These are phyloP conservation scores for Gibbula magus DNA, from an alignment of 2,888 invertebrate genomes.

Conservation along the genomic window DNA sequence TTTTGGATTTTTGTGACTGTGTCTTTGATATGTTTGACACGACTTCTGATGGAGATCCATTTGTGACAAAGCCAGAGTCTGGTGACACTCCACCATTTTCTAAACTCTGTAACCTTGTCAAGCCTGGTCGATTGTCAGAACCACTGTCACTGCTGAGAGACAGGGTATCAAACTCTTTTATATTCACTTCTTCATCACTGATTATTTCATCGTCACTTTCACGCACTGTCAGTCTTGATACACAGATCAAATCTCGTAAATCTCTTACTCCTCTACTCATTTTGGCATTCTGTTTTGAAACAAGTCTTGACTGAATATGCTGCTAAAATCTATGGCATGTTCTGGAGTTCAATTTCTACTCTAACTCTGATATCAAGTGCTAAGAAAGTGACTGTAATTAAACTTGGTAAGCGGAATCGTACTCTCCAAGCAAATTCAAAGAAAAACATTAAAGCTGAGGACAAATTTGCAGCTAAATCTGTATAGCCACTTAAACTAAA, in stretches of 20 bases:
- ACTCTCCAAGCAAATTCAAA: slow-evolving; percentile 85
- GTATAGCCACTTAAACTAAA: slow-evolving; percentile 27
- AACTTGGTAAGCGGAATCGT: slow-evolving; percentile 81
- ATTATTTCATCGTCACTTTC: slow-evolving; percentile 68
- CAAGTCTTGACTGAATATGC: neutral
- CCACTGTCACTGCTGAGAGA: slow-evolving; percentile 57
- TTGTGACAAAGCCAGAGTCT: slow-evolving; percentile 69
- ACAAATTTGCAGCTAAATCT: slow-evolving; percentile 42
- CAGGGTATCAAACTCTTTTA: slow-evolving; percentile 48
- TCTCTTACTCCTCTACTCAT: slow-evolving; percentile 74
- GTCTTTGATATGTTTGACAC: neutral
- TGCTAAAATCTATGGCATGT: neutral
- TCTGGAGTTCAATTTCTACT: slow-evolving; percentile 54
- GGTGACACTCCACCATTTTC: slow-evolving; percentile 44
- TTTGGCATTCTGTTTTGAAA: neutral
- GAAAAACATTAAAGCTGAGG: slow-evolving; percentile 79
- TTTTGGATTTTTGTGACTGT: slow-evolving; percentile 27
- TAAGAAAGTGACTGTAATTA: slow-evolving; percentile 70
- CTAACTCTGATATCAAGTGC: slow-evolving; percentile 56
- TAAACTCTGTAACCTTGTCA: slow-evolving; percentile 11
- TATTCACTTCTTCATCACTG: slow-evolving; percentile 56
- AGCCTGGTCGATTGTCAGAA: slow-evolving; percentile 46
- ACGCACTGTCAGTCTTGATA: slow-evolving; percentile 70
- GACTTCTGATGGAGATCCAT: slow-evolving; percentile 48
- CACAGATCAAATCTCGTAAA: slow-evolving; percentile 73